Percentiles rank a stretch among this genome's conserved stretches.
phyloP scores from a whole-genome alignment of 2,113 vertebrate species.

The Calidris pugnax region DNA sequence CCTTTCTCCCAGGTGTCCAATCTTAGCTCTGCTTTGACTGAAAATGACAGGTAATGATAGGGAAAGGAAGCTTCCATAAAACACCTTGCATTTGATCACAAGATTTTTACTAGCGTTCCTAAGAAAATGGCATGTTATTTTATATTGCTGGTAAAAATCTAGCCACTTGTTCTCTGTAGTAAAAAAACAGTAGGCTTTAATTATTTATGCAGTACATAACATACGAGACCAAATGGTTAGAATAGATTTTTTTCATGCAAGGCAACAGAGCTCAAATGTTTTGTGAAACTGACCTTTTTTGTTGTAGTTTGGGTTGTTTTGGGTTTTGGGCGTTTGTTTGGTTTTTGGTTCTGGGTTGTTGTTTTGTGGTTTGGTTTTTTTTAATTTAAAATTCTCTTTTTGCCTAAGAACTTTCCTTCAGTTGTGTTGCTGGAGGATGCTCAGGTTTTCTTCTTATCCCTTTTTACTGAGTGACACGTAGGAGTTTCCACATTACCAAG shows the following conservation, averaged over 20 bases:
- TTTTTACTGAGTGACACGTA: rapidly evolving
- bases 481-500: background rate
- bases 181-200: background rate
- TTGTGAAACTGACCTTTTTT: background rate
- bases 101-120: background rate
- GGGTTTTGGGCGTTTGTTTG: background rate
- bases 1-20: conserved; percentile 2
- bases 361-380: background rate
- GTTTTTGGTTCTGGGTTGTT: too few species aligned
- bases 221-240: background rate
- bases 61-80: conserved; percentile 1
- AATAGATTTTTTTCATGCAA: background rate
- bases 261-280: rapidly evolving
- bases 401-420: background rate
- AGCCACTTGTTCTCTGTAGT: background rate
- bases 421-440: background rate
- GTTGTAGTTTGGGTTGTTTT: background rate
- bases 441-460: background rate
- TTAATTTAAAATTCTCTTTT: background rate
- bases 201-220: background rate
- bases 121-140: conserved; percentile 30
- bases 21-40: conserved; percentile 27
- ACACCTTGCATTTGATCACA: background rate
- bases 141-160: conserved; percentile 6
- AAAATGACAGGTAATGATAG: conserved; percentile 19